A percentile compares a stretch with the other conserved stretches of the same genome.
Conservation (phyloP, 2,888 invertebrate genomes). For the Agriopis aurantiaria region DNA sequence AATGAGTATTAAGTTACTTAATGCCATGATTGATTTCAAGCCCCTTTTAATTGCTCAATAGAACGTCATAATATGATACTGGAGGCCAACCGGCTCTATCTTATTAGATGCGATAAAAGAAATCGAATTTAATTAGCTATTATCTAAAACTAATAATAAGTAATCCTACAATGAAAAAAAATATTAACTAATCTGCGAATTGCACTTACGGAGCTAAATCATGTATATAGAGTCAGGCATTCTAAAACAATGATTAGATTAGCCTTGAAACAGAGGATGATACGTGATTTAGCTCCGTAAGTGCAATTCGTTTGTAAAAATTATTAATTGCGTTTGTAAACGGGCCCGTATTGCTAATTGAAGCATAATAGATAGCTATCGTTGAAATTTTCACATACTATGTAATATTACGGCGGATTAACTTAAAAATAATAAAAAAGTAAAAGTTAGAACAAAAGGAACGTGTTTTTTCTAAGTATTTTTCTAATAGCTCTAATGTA, state of each 20-base stretch:
- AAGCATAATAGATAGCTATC: too few relatives aligned
- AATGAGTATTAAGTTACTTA: slow-evolving; percentile 75
- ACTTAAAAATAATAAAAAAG: too few relatives aligned
- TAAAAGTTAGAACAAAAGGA: too few relatives aligned
- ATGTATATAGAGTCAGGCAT: background rate
- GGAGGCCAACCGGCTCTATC: slow-evolving; percentile 7
- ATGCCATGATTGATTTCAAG: slow-evolving; percentile 69
- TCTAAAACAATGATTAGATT: background rate
- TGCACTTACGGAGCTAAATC: background rate
- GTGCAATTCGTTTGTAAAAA: too few relatives aligned
- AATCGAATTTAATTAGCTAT: background rate
- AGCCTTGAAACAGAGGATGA: background rate
- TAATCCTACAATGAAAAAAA: background rate
- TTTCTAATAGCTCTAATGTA: too few relatives aligned
- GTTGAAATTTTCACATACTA: too few relatives aligned
- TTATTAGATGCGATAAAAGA: background rate
- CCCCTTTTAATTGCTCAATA: slow-evolving; percentile 51
- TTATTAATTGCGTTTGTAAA: too few relatives aligned
- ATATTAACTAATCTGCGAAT: background rate
- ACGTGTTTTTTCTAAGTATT: too few relatives aligned
- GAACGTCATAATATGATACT: slow-evolving; percentile 21
- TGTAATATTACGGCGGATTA: too few relatives aligned
- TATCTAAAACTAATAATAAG: background rate
- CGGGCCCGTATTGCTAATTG: too few relatives aligned
- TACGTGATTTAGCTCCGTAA: too few relatives aligned